Evolutionary conservation across 2,797 vertebrate genomes (phyloP).

Genomic region (Epinephelus malabaricus): DNA sequence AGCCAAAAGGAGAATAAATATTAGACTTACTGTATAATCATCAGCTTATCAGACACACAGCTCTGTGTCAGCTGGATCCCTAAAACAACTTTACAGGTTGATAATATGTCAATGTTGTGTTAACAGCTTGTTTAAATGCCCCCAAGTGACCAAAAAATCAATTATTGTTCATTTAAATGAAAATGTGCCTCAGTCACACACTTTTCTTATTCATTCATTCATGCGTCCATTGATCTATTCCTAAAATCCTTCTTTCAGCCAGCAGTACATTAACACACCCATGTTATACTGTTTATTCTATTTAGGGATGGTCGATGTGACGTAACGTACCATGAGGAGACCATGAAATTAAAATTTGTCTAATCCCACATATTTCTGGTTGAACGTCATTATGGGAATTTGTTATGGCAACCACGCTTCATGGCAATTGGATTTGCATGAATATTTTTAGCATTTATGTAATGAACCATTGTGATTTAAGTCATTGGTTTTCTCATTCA

Average conservation of each 20-base stretch:
- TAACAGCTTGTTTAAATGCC: neutral
- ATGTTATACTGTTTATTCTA: neutral
- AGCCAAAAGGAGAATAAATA: neutral
- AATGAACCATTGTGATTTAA: neutral
- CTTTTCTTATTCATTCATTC: neutral
- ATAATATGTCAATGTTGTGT: neutral
- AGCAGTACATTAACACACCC: neutral
- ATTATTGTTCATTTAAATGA: constrained; percentile 3
- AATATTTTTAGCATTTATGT: neutral
- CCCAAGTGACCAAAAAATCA: neutral
- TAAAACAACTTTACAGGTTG: neutral
- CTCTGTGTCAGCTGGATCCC: neutral
- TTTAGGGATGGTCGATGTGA: neutral
- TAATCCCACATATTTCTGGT: neutral
- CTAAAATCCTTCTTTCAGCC: neutral
- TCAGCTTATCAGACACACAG: neutral
- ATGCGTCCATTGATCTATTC: neutral
- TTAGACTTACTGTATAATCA: neutral
- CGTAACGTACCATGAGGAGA: neutral
- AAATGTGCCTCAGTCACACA: neutral
- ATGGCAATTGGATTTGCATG: neutral
- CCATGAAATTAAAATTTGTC: neutral
- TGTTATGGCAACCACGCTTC: neutral
- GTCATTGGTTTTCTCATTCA: neutral
- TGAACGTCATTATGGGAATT: neutral